phyloP scores from a whole-genome alignment of 2,113 vertebrate genomes.

The Axis porcinus region DNA sequence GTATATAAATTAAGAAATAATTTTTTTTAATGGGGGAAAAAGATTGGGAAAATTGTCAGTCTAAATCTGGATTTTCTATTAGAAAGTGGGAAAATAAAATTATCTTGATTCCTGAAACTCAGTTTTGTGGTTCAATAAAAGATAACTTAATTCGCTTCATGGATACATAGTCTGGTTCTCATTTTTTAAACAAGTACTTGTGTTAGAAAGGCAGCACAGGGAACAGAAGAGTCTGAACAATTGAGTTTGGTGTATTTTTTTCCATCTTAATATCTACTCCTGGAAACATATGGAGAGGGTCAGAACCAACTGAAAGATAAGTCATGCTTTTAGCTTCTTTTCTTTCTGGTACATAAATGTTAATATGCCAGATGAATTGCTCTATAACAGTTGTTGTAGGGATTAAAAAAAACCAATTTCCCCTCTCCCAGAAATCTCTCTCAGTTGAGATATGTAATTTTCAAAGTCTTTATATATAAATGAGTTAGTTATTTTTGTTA shows the following conservation, averaged over 20 bases:
- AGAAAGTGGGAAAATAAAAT: background rate
- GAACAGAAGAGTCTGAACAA: background rate
- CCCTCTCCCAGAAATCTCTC: background rate
- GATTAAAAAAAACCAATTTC: background rate
- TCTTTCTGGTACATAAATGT: background rate
- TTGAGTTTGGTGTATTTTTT: background rate
- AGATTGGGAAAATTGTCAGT: background rate
- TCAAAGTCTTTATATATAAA: constrained; percentile 5
- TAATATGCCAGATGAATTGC: background rate
- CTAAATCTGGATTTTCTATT: background rate
- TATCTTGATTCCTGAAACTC: background rate
- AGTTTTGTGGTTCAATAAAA: background rate
- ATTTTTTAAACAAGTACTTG: background rate
- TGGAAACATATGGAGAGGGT: constrained; percentile 20
- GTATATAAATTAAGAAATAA: background rate
- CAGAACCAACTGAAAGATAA: background rate
- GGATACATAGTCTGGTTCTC: background rate
- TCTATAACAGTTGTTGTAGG: background rate
- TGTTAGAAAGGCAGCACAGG: background rate
- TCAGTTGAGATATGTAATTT: background rate
- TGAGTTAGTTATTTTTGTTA: background rate
- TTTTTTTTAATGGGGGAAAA: background rate
- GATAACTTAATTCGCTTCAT: background rate
- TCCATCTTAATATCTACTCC: background rate
- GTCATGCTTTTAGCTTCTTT: background rate